Conservation (phyloP, 1,140 invertebrate species). For the Thaumetopoea pityocampa region DNA sequence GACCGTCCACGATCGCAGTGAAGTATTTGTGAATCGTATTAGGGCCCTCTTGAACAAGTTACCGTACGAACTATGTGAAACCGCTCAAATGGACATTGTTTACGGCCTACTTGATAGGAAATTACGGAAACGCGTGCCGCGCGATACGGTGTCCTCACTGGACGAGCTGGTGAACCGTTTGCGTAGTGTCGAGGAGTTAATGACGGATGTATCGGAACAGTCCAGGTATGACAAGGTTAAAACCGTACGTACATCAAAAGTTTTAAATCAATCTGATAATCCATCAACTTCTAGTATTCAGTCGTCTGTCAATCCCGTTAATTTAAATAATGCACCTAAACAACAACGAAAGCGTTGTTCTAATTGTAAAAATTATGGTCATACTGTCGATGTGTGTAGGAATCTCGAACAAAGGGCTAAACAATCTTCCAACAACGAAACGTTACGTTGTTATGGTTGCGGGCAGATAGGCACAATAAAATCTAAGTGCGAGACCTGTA, state of each 20-base stretch:
- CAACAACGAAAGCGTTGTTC: not conserved
- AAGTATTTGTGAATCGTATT: too few species aligned
- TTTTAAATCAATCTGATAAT: not conserved
- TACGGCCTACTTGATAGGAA: not conserved
- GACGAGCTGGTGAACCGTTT: not conserved
- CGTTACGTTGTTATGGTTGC: not conserved
- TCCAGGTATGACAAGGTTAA: too few species aligned
- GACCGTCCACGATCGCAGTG: too few species aligned
- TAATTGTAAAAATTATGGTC: not conserved
- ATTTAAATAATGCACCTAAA: not conserved
- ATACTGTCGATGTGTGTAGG: not conserved
- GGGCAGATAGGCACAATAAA: not conserved
- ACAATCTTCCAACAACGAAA: not conserved
- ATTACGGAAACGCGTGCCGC: not conserved
- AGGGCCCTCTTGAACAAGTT: not conserved
- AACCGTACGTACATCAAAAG: not conserved
- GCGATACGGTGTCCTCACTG: not conserved
- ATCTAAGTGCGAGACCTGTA: not conserved
- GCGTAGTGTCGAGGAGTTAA: not conserved
- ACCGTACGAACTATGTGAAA: not conserved
- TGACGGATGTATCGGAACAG: not conserved
- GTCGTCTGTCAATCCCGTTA: not conserved
- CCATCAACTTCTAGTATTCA: not conserved
- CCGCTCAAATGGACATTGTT: not conserved
- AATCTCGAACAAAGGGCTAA: too few species aligned